A percentile compares a stretch with the other conserved stretches of the same genome.
phyloP scores from a whole-genome alignment of 2,888 invertebrate genomes.

The Eucriotettix oculatus region DNA sequence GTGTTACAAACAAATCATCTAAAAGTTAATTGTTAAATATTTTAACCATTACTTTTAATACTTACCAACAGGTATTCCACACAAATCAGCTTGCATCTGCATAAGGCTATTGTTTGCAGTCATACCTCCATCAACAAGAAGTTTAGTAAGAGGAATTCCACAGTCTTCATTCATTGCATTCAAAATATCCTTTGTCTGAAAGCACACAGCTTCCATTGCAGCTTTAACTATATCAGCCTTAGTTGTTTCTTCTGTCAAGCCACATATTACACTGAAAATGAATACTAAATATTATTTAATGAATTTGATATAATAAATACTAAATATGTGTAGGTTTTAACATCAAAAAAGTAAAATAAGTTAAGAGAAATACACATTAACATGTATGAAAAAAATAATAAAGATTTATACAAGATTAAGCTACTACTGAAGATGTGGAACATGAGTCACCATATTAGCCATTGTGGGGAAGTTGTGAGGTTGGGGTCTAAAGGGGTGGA shows the following conservation, averaged over 20 bases:
- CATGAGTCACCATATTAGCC: no score
- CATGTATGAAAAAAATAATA: no score
- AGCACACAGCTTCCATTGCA: slow-evolving; percentile 86
- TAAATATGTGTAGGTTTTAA: no score
- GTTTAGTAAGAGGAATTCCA: slow-evolving; percentile 50
- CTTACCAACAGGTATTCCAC: slow-evolving; percentile 68
- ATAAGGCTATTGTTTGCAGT: slow-evolving; percentile 75
- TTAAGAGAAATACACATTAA: background rate
- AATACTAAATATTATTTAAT: background rate
- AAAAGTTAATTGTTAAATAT: no score
- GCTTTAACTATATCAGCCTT: slow-evolving; percentile 80
- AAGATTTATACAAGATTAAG: no score
- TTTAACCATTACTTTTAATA: background rate
- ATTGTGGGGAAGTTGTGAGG: no score
- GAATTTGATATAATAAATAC: background rate
- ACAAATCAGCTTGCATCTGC: slow-evolving; percentile 88
- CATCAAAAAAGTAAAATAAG: no score
- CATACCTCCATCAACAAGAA: slow-evolving; percentile 95
- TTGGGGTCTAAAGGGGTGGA: no score
- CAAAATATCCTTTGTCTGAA: slow-evolving; percentile 83
- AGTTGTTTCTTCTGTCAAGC: slow-evolving; percentile 77
- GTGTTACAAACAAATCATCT: no score
- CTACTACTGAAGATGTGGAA: no score
- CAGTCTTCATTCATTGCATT: slow-evolving; percentile 87
- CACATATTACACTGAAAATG: slow-evolving; percentile 66